Evolutionary conservation across 2,888 invertebrate species (phyloP), one percentile per base, ranked within the genome.

Genomic region (Netelia melanura): DNA sequence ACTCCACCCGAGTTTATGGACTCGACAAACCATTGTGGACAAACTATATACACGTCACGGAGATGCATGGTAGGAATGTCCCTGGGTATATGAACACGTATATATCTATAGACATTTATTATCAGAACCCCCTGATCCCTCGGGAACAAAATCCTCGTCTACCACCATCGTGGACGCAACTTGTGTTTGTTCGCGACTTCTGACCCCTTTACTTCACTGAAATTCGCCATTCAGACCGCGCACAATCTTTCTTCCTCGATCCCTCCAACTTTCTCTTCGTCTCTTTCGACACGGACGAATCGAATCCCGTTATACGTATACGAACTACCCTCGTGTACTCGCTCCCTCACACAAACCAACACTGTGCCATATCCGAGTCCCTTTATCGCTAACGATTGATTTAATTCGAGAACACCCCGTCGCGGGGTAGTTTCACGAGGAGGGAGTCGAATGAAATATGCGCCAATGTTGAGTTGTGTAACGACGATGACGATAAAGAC

Each of bases 121-220:
- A 61, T 44, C 62, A 64, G 86, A 87, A 74, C 83, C 86, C 89
- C 76, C 83, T 85, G 87, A 86, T 88, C 89, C 88, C 86, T 71
- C 81, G 86, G 87, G 89, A 86, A 61, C 62, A 74, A 79, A 71
- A 71, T 56, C 38, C 75, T 48, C 70, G 44, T 25, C 43, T 74
- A 68, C 38, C 80, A 11, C 52, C 52, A 74, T 72, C 54, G 43
- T 67, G 71, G 17, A 80, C 77, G 74, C 62, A 84, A 82, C 79
- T 85, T 75, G 86, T 90, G 87, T 90, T 90, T 90, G 88, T 86
- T 82, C 85, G 89, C 88, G 88, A 89, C 89, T 90, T 89, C 88
- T 88, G 90, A 90, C 88, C 89, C 90, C 86, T 89, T 89, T 85
- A 70, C 77, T 81, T 56, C 17, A 8, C 72, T 76, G 44, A 79